These are phyloP conservation scores for Suncus etruscus DNA, from an alignment of 2,113 vertebrate genomes.

Conservation along the genomic window DNA sequence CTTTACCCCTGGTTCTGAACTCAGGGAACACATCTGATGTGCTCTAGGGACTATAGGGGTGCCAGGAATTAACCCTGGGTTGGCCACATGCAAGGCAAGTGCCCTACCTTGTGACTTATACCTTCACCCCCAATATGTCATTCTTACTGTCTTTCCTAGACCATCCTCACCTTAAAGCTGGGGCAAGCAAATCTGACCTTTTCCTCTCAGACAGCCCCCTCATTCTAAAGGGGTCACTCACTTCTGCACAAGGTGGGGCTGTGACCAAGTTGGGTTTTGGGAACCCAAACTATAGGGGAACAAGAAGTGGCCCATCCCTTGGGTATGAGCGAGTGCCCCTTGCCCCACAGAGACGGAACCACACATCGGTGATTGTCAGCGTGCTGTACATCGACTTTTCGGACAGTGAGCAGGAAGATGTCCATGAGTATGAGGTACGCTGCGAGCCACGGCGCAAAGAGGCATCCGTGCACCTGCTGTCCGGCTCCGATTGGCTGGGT, in stretches of 20 bases:
- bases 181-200: background rate
- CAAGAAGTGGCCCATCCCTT: background rate
- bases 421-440: slow-evolving; percentile 94
- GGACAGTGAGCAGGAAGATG: slow-evolving; percentile 84
- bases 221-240: background rate
- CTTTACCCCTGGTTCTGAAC: too few relatives aligned
- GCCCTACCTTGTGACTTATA: too few relatives aligned
- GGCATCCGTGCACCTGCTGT: slow-evolving; percentile 91
- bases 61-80: too few relatives aligned
- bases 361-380: slow-evolving; percentile 94
- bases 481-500: slow-evolving; percentile 86
- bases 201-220: background rate
- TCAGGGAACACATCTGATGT: too few relatives aligned
- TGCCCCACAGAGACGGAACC: slow-evolving; percentile 92
- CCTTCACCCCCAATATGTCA: background rate
- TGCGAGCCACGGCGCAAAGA: slow-evolving; percentile 95
- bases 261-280: background rate
- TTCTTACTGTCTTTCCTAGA: background rate
- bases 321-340: slow-evolving; percentile 6
- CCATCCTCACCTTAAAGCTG: background rate
- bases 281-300: background rate
- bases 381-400: slow-evolving; percentile 96
- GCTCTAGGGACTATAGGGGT: too few relatives aligned
- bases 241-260: background rate
- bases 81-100: too few relatives aligned